Evolutionary conservation across 2,113 vertebrate species (phyloP).

Genomic region (Catagonus wagneri): DNA sequence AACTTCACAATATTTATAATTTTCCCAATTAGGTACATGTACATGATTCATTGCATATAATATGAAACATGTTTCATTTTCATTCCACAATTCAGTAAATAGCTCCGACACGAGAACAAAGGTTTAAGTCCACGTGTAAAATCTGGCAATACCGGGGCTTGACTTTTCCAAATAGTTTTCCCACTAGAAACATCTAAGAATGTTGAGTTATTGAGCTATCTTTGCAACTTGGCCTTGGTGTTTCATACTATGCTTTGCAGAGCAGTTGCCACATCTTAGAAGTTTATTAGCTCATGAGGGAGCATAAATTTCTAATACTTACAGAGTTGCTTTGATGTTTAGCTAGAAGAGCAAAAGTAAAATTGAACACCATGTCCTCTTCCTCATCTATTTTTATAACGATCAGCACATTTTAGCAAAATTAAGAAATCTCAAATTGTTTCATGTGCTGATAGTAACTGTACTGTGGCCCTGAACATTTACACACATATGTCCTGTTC

Average conservation of each 20-base stretch:
- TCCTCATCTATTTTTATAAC: not conserved
- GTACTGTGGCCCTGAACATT: not conserved
- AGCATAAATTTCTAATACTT: not conserved
- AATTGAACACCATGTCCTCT: not conserved
- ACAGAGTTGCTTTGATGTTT: slow-evolving; percentile 9
- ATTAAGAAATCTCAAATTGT: slow-evolving; percentile 33
- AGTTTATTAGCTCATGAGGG: slow-evolving; percentile 5
- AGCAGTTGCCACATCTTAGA: not conserved
- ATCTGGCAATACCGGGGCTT: not conserved
- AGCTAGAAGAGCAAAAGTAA: not conserved
- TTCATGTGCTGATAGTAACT: not conserved
- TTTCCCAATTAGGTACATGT: not conserved
- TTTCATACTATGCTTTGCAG: slow-evolving; percentile 28
- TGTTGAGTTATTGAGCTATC: slow-evolving; percentile 45
- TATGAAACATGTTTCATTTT: slow-evolving; percentile 47
- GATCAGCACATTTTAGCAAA: slow-evolving; percentile 41
- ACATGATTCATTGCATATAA: not conserved
- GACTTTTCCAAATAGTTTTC: slow-evolving; percentile 47
- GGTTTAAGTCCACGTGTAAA: not conserved
- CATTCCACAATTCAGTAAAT: not conserved
- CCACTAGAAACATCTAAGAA: not conserved
- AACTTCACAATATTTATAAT: slow-evolving; percentile 36
- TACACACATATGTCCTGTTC: not conserved
- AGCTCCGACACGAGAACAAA: slow-evolving; percentile 48
- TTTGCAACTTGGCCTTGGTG: not conserved